Base-by-base conservation (phyloP, 1,140 invertebrate species). In the Rhagoletis zephyria region DNA sequence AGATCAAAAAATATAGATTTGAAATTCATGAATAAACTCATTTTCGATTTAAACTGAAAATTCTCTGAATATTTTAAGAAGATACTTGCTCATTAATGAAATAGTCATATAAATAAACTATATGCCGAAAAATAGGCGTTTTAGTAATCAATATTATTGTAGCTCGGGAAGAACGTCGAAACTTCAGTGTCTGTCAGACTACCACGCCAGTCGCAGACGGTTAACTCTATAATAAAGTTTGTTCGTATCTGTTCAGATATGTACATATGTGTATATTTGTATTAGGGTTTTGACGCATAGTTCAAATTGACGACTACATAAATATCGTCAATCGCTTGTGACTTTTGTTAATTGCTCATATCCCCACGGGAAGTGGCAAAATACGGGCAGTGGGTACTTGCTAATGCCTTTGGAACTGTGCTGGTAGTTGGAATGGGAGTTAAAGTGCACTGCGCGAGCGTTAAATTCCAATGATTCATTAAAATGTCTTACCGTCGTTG, bases 401-500 rank as follows among this genome's bases (percentile, higher is more conserved):
- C 64, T 30, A 30, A 30, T 30, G 6, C 4, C n/a, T 67, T 40
- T 30, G 63, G 10, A 4, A 16, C 16, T 16, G 45, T 45, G 45
- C n/a, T 81, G 45, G 16, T 10, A 81, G 40, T 81, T 67, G 74
- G n/a, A 59, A 10, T 42, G 48, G 45, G 74, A 56, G 48, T 56
- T 30, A 16, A 12, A 56, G 14, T 51, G 45, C 42, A 51, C 14
- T 51, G 70, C n/a, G 70, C 70, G 7, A 51, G 74, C 74, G 74
- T 59, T 19, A 81, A 81, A 81, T 81, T 81, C 74, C 48, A 81
- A 30, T 81, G 74, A 81, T 81, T 81, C 74, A 81, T 81, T 81
- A 81, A 81, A 81, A 81, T 81, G 74, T 81, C 56, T 81, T 12
- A 51, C 14, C 74, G 74, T 81, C 74, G 48, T 4, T 12, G 74